phyloP scores from a whole-genome alignment of 2,113 vertebrate genomes.

The Trematocara macrostoma region DNA sequence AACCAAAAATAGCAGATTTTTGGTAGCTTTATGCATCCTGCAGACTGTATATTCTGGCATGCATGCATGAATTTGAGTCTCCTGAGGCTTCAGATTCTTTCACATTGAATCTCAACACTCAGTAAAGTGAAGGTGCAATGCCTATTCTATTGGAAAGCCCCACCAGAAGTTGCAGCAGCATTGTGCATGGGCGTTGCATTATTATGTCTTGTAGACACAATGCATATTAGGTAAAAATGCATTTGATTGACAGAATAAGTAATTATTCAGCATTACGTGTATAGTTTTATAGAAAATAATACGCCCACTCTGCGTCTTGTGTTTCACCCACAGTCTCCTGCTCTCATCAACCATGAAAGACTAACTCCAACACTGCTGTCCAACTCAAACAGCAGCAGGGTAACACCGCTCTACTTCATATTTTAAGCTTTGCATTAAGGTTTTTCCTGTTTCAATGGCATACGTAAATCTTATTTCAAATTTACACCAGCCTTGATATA shows the following conservation, averaged over 20 bases:
- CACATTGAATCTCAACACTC: not conserved
- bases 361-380: conserved; percentile 11
- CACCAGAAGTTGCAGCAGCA: not conserved
- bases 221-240: not conserved
- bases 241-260: not conserved
- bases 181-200: not conserved
- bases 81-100: not conserved
- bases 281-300: not conserved
- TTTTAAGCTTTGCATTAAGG: not conserved
- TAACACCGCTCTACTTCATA: conserved; percentile 4
- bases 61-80: not conserved
- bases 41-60: not conserved
- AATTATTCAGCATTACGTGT: not conserved
- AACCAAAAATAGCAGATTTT: not conserved
- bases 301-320: conserved; percentile 3
- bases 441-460: not conserved
- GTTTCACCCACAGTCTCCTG: conserved; percentile 45
- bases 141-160: not conserved
- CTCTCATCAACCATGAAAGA: conserved; percentile 38
- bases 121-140: not conserved
- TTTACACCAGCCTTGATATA: not conserved
- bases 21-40: not conserved
- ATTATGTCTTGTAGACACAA: not conserved
- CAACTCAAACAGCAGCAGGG: conserved; percentile 56
- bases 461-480: not conserved